Base-by-base conservation (phyloP, 2,797 vertebrate genomes). In the Prunella strophiata region DNA sequence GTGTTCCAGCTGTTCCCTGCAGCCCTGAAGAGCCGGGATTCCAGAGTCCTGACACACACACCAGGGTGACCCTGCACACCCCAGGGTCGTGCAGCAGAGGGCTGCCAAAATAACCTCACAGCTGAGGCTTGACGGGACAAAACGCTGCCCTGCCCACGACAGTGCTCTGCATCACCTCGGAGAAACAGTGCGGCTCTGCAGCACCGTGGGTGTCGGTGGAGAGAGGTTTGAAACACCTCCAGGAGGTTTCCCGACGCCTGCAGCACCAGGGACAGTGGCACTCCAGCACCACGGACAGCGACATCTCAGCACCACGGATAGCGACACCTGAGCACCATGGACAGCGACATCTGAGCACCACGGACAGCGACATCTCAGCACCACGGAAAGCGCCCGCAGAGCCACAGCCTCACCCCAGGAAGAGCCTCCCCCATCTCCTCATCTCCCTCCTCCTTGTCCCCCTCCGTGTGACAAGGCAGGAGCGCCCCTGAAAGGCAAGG, bases 131-230 rank as follows among this genome's bases (percentile, higher is more conserved):
- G 20, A 7, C 0, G 5, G n/a, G 19, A 5, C 1, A 32, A 61
- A 79, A 43, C 1, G 3, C 43, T 70, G 27, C 48, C 27, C 30
- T 34, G 29, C 13, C n/a, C 13, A 0, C 13, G 13, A 4, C 43
- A 7, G 22, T 22, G 30, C 29, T 13, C 8, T 29, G 9, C 6
- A 25, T 38, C 47, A 26, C 20, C 9, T 2, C 2, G 3, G 40
- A 47, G 51, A 17, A 70, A 0, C 5, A 8, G 21, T 2, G 13
- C 3, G 5, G 16, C 11, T 25, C 30, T 19, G 58, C 42, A 20
- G 43, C 22, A 3, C 38, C n/a, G 0, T 0, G 48, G 3, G 3
- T 10, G 14, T 5, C 42, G 12, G 20, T 0, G 32, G 1, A 36
- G 50, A 7, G 11, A 3, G 4, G 11, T 12, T 20, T 2, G 20